Evolutionary conservation across 2,797 vertebrate species (phyloP), one percentile per base, ranked within the genome.

Genomic region (Sylvia borin): DNA sequence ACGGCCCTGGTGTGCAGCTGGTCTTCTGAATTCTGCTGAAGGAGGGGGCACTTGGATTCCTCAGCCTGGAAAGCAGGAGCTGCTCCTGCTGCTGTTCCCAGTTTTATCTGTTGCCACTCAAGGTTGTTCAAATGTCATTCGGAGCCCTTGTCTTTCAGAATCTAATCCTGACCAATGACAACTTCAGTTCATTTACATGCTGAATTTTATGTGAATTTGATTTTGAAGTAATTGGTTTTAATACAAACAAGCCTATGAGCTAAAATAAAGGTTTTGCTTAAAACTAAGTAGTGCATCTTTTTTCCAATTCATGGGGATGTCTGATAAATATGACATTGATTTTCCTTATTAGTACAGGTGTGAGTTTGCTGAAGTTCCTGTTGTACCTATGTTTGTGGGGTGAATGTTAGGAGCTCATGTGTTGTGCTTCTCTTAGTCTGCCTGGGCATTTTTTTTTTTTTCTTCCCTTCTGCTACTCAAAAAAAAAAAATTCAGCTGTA

Each of bases 251-350:
- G n/a, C 66, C 61, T 87, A 26, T 85, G 40, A 92, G 72, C 66
- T 74, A 85, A 95, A 96, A 96, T 95, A 97, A 97, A 95, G 85
- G 61, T 93, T 92, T 95, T 95, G 68, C 89, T 85, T 93, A 92
- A 75, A 83, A 71, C 18, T 16, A 40, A 58, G 55, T n/a, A n/a
- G 60, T 82, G 36, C 6, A 0, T 32, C 32, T 43, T 31, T 47
- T 71, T 16, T 2, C 6, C 7, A 21, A 0, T 79, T 48, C 5
- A 3, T 13, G 8, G 10, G 60, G 22, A 17, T 43, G 5, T n/a
- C 45, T 83, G 45, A 27, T 58, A 42, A 25, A 29, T 32, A 19
- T 4, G 1, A 4, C 12, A 26, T 9, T 38, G 34, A 14, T 79
- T 71, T 72, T 21, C 16, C 7, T 66, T 24, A 2, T 2, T 40